phyloP scores from a whole-genome alignment of 2,113 vertebrate species.

The Amblyopsis rosae region DNA sequence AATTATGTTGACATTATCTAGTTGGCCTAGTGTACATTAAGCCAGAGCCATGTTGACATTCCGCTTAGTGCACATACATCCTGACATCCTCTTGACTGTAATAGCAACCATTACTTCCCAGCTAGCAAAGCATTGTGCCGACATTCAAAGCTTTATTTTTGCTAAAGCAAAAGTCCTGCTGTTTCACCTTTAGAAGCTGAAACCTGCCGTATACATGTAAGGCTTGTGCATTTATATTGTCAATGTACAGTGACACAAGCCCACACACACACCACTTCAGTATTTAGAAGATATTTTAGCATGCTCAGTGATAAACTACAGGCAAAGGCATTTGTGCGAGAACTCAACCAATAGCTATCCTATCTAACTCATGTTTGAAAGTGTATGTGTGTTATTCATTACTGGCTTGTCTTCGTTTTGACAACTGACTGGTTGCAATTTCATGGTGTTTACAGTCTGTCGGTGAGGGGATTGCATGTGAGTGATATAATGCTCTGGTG shows the following conservation, averaged over 20 bases:
- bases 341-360: background rate
- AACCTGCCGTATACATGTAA: too few relatives aligned
- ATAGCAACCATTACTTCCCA: too few relatives aligned
- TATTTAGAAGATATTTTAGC: constrained; percentile 20
- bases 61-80: constrained; percentile 25
- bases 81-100: constrained; percentile 2
- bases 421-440: constrained; percentile 39
- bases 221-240: background rate
- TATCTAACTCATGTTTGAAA: background rate
- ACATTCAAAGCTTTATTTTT: too few relatives aligned
- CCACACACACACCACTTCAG: background rate
- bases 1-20: constrained; percentile 61
- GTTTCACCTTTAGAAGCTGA: too few relatives aligned
- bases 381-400: constrained; percentile 39
- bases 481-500: constrained; percentile 16
- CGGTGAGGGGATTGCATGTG: constrained; percentile 5
- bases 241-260: background rate
- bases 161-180: too few relatives aligned
- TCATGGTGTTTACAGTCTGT: constrained; percentile 31
- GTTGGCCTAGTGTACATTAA: constrained; percentile 43
- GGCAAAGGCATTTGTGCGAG: background rate
- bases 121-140: too few relatives aligned
- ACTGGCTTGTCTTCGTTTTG: constrained; percentile 32
- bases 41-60: constrained; percentile 40
- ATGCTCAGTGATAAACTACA: constrained; percentile 26